phyloP scores from a whole-genome alignment of 2,797 vertebrate genomes.

The Sparus aurata region DNA sequence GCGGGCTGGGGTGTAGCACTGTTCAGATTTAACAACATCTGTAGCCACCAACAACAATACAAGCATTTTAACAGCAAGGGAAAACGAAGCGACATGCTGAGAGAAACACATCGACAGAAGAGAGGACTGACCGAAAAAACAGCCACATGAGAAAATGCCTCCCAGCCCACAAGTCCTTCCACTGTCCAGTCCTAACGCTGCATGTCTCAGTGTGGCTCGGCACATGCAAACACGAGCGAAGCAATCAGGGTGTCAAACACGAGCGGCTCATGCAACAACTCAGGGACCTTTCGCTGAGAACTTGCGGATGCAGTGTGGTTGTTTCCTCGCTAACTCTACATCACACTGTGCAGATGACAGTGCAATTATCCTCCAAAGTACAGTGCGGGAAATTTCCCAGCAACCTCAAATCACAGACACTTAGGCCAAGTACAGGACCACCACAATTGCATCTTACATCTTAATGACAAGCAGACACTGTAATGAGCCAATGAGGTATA shows the following conservation, averaged over 20 bases:
- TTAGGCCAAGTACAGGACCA: constrained; percentile 42
- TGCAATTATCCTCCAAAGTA: constrained; percentile 53
- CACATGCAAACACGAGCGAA: constrained; percentile 17
- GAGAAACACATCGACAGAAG: constrained; percentile 13
- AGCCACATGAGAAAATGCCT: constrained; percentile 25
- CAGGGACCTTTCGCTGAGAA: constrained; percentile 12
- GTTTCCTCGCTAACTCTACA: constrained; percentile 49
- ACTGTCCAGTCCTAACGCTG: constrained; percentile 19
- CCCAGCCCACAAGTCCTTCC: constrained; percentile 37
- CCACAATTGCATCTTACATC: constrained; percentile 42
- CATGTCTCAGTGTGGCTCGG: constrained; percentile 1
- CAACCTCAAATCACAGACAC: constrained; percentile 59
- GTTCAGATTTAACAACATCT: constrained; percentile 64
- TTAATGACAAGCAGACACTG: constrained; percentile 42
- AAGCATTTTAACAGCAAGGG: constrained; percentile 42
- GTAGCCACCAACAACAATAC: constrained; percentile 51
- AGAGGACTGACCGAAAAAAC: constrained; percentile 20
- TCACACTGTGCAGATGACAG: constrained; percentile 43
- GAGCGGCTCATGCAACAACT: constrained; percentile 13
- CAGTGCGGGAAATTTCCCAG: constrained; percentile 43
- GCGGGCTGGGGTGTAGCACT: constrained; percentile 49
- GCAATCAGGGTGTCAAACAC: constrained; percentile 30
- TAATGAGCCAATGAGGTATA: constrained; percentile 31
- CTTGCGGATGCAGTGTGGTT: constrained; percentile 35
- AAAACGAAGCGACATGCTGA: constrained; percentile 32